Base-by-base conservation (phyloP, 2,888 invertebrate species). In the Limnephilus marmoratus region DNA sequence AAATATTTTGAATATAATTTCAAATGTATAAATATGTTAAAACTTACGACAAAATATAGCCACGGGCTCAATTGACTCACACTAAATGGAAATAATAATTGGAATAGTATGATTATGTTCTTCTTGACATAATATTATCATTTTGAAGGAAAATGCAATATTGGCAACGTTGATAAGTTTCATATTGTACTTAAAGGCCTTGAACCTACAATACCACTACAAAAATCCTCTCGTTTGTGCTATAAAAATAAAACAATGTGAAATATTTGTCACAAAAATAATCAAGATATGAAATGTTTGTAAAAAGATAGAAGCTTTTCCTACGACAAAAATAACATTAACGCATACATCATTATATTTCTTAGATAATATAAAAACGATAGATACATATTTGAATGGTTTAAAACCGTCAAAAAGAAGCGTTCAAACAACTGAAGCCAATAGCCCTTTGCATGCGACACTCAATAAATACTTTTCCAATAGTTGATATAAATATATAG, bases 1-100 rank as follows among this genome's bases (percentile, higher is more conserved):
- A 93, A 92, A 92, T 93, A 93, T 85, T 82, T 92, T 92, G 91
- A 92, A 92, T 91, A 93, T 90, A 92, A 90, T 91, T 93, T 91
- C 88, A 92, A 92, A 45, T 91, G 41, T 81, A 90, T 90, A 90
- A 45, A 41, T 49, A 86, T 86, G 41, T 86, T 86, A 90, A 91
- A 92, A 82, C 85, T 92, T 92, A 93, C 93, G 68, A 90, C 91
- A 91, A 90, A 93, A 91, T 81, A 68, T 91, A 91, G 91, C 93
- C 92, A 92, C 90, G 49, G 90, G 90, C 93, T 92, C 89, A 93
- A 93, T 93, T 93, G 93, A 93, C 93, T 92, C 89, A 85, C 90
- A 82, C 86, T 90, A 80, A 85, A 18, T 29, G 5, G 68, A 85
- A 41, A 31, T 31, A 83, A 90, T 29, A 53, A 82, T 24, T 53